Percentiles rank a stretch among this genome's conserved stretches.
Conservation (phyloP, 2,113 vertebrate genomes). For the Siphamia tubifer region DNA sequence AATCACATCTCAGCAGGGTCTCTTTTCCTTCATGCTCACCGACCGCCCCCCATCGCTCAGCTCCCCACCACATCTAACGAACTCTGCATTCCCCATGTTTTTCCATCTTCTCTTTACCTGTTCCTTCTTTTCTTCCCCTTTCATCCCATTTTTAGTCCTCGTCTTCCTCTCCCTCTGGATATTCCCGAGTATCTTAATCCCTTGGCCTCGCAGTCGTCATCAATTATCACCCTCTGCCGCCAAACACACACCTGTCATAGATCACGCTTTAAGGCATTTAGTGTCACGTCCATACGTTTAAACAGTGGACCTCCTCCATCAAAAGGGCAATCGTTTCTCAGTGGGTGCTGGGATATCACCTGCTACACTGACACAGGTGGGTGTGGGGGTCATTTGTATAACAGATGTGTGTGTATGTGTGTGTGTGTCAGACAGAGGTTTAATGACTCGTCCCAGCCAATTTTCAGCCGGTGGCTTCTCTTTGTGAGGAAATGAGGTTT, state of each 20-base stretch:
- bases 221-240: slow-evolving; percentile 19
- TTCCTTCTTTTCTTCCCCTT: not conserved
- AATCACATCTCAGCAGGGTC: slow-evolving; percentile 39
- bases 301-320: slow-evolving; percentile 16
- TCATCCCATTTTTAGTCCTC: too few species aligned
- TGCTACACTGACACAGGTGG: slow-evolving; percentile 51
- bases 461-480: slow-evolving; percentile 73
- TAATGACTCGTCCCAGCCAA: slow-evolving; percentile 76
- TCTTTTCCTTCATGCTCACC: slow-evolving; percentile 13
- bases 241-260: not conserved
- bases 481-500: slow-evolving; percentile 76
- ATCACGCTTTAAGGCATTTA: slow-evolving; percentile 5
- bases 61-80: not conserved
- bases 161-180: not conserved
- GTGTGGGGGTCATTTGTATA: slow-evolving; percentile 31
- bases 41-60: not conserved
- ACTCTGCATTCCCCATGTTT: not conserved
- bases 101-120: not conserved
- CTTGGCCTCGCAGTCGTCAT: not conserved
- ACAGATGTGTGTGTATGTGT: slow-evolving; percentile 13
- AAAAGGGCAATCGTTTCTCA: slow-evolving; percentile 51
- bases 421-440: slow-evolving; percentile 60
- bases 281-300: slow-evolving; percentile 3
- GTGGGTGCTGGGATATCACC: slow-evolving; percentile 32
- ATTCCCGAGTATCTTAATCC: slow-evolving; percentile 32